Base-by-base conservation (phyloP, 2,888 invertebrate species). In the Tachystola acroxantha region DNA sequence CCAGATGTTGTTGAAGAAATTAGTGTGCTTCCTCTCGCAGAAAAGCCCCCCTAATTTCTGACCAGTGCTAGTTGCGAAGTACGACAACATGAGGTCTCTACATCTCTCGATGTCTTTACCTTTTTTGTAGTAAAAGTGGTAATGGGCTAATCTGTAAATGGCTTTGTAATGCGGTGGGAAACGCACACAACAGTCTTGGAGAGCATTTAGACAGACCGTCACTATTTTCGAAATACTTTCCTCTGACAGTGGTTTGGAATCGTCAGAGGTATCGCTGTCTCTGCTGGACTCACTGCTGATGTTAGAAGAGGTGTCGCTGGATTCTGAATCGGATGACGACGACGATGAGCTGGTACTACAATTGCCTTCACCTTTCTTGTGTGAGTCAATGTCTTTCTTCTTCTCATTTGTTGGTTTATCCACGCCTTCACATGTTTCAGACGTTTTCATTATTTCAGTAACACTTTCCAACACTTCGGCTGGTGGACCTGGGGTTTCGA, bases 1-100 rank as follows among this genome's bases (percentile, higher is more conserved):
- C 97, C 97, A 98, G 38, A 98, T 93, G 32, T 96, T 95, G 80
- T 96, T 95, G 56, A 97, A 97, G 62, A 97, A 96, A 72, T 97
- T 97, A 11, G 90, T 92, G 36, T 89, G 89, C 72, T 94, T 97
- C 34, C 95, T 88, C 53, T 97, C 96, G 24, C 91, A 90, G 68
- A 97, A 98, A 9, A 98, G 84, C 7, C 97, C 97, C 50, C 89
- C 91, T 33, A 95, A 89, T 45, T 91, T 89, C 64, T 91, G 90
- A 9, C 90, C 90, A 32, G 89, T 80, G 47, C 90, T 89, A 28
- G 92, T 91, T 34, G 87, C 89, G 50, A 93, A 93, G 42, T 89
- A 91, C 0, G 91, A 90, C 22, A 95, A 63, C 58, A 95, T 84
- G 1, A 95, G 78, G 57, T 94, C 92, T 50, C 91, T 89, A 56